Conservation (phyloP, 2,888 invertebrate species). For the Tipula helvola region DNA sequence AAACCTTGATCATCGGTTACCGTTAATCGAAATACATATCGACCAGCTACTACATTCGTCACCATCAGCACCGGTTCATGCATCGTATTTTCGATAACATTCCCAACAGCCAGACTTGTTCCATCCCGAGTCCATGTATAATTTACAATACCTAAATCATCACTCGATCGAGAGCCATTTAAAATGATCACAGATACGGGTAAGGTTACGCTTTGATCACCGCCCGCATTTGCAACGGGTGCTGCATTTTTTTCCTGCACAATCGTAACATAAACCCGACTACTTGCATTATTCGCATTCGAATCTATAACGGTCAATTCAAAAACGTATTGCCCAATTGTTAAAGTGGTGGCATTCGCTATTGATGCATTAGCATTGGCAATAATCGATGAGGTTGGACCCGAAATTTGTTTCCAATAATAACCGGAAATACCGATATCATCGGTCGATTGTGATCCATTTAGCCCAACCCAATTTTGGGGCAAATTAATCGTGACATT, state of each 20-base stretch:
- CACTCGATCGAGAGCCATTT: conserved; percentile 74
- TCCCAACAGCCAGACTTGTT: conserved; percentile 70
- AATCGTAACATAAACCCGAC: conserved; percentile 60
- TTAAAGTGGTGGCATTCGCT: conserved; percentile 67
- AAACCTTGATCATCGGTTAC: conserved; percentile 85
- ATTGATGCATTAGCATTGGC: conserved; percentile 46
- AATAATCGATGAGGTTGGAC: conserved; percentile 48
- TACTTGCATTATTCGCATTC: conserved; percentile 66
- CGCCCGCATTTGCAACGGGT: conserved; percentile 81
- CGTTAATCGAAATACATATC: conserved; percentile 79
- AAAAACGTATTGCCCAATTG: conserved; percentile 73
- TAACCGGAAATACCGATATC: conserved; percentile 72
- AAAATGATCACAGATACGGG: conserved; percentile 64
- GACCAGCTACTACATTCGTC: conserved; percentile 73
- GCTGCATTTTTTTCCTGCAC: conserved; percentile 82
- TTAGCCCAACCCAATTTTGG: conserved; percentile 63
- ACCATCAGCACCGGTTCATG: conserved; percentile 64
- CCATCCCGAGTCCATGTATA: conserved; percentile 75
- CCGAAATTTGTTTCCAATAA: conserved; percentile 70
- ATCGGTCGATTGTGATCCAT: conserved; percentile 70
- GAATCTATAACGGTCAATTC: conserved; percentile 73
- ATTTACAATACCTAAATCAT: conserved; percentile 73
- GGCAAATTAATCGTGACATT: conserved; percentile 69
- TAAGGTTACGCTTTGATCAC: conserved; percentile 62
- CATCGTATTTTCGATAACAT: conserved; percentile 64